Evolutionary conservation across 2,888 invertebrate genomes (phyloP).

Genomic region (Pocota personata): DNA sequence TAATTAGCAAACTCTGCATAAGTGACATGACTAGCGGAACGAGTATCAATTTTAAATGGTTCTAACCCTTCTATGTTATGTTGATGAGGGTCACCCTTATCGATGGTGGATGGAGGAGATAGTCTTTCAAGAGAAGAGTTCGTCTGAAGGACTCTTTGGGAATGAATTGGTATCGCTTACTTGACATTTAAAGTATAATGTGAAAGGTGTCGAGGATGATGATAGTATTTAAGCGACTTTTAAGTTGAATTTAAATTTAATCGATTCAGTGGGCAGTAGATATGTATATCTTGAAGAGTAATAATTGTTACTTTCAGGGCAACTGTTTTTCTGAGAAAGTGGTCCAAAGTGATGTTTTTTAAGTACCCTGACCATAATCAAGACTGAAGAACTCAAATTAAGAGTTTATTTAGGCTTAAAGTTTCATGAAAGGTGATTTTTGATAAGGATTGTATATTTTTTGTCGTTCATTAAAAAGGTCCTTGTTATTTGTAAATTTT

Average conservation of each 20-base stretch:
- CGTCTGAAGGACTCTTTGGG: conserved; percentile 33
- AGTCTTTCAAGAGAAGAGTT: conserved; percentile 17
- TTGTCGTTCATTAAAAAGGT: too few species aligned
- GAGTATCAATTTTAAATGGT: conserved; percentile 65
- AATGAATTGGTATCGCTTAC: conserved; percentile 63
- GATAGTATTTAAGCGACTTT: conserved; percentile 10
- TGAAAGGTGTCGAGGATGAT: conserved; percentile 22
- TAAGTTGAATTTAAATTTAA: conserved; percentile 3
- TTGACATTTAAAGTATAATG: conserved; percentile 61
- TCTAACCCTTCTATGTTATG: conserved; percentile 52
- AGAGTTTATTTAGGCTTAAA: too few species aligned
- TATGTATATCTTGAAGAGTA: neutral
- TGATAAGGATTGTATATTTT: too few species aligned
- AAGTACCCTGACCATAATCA: too few species aligned
- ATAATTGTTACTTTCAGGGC: too few species aligned
- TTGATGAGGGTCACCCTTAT: conserved; percentile 54
- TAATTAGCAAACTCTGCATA: conserved; percentile 74
- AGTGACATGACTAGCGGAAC: conserved; percentile 64
- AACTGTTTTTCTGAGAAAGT: too few species aligned
- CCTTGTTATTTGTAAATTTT: too few species aligned
- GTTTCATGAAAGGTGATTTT: too few species aligned
- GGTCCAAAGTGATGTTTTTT: too few species aligned
- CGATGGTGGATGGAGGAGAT: neutral
- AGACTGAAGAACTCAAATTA: too few species aligned
- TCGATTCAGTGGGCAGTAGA: neutral